These are phyloP conservation scores for Isaurus tuberculatus DNA, from an alignment of 92 coral and sea anemone genomes.

Conservation along the genomic window DNA sequence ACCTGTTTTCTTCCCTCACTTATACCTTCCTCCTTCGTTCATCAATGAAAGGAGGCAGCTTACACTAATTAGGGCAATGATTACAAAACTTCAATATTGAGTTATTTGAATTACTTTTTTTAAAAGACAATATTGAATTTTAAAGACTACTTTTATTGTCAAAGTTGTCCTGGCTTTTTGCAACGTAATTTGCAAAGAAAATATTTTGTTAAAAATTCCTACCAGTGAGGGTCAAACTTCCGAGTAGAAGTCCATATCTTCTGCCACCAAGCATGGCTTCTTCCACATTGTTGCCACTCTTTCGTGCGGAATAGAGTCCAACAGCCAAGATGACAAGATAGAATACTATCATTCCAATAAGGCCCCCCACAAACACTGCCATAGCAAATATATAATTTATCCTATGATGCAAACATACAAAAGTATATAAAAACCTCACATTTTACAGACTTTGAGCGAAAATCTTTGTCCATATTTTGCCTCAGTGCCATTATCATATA, in stretches of 20 bases:
- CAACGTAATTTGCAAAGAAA: not conserved
- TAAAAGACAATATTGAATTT: too few relatives aligned
- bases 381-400: not conserved
- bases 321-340: not conserved
- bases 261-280: conserved; percentile 11
- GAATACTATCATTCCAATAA: conserved; percentile 8
- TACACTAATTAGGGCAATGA: too few relatives aligned
- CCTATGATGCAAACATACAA: too few relatives aligned
- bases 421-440: not conserved
- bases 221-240: conserved; percentile 9
- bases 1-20: too few relatives aligned
- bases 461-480: not conserved
- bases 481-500: not conserved
- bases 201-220: not conserved
- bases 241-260: not conserved
- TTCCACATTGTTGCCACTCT: not conserved
- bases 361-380: conserved; percentile 12
- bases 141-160: too few relatives aligned
- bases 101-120: too few relatives aligned
- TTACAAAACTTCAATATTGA: too few relatives aligned
- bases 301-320: conserved; percentile 2
- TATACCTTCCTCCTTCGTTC: too few relatives aligned
- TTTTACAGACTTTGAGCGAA: not conserved
- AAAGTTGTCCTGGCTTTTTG: not conserved
- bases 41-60: too few relatives aligned